Percentiles rank a stretch among this genome's conserved stretches.
Conservation (phyloP, 2,113 vertebrate species). For the Morone chrysops region DNA sequence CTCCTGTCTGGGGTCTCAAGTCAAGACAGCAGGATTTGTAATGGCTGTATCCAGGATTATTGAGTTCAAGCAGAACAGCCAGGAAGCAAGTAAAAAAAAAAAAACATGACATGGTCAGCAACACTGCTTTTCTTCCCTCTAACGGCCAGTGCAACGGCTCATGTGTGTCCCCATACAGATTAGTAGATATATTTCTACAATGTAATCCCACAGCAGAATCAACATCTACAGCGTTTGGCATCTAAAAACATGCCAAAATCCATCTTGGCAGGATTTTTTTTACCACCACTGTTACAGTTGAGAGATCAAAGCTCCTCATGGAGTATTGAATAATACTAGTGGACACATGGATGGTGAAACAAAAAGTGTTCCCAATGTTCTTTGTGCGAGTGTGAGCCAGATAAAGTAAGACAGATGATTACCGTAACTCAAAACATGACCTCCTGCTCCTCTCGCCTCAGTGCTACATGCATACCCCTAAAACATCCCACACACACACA, state of each 20-base stretch:
- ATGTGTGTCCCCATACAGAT: slow-evolving; percentile 34
- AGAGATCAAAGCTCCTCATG: slow-evolving; percentile 63
- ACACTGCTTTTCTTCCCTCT: slow-evolving; percentile 44
- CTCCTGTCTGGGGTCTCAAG: slow-evolving; percentile 84
- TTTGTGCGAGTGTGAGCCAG: slow-evolving; percentile 48
- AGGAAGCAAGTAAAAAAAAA: slow-evolving; percentile 66
- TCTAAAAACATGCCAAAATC: slow-evolving; percentile 54
- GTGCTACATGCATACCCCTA: slow-evolving; percentile 35
- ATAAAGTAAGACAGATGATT: slow-evolving; percentile 73
- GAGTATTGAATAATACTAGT: slow-evolving; percentile 30
- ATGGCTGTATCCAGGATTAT: slow-evolving; percentile 85
- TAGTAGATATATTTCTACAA: slow-evolving; percentile 31
- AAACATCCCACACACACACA: not conserved
- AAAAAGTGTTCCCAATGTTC: slow-evolving; percentile 53
- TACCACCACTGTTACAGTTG: slow-evolving; percentile 38
- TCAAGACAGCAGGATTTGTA: slow-evolving; percentile 85
- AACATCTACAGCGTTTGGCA: slow-evolving; percentile 38
- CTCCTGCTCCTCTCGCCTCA: slow-evolving; percentile 49
- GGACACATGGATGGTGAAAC: slow-evolving; percentile 63
- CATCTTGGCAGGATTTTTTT: slow-evolving; percentile 31
- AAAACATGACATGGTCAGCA: slow-evolving; percentile 58
- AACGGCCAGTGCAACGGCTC: slow-evolving; percentile 41
- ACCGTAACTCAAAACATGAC: slow-evolving; percentile 62
- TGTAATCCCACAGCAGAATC: slow-evolving; percentile 22
- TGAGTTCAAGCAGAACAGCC: slow-evolving; percentile 79